phyloP scores from a whole-genome alignment of 2,888 invertebrate genomes.

The Monoplex corrugatus region DNA sequence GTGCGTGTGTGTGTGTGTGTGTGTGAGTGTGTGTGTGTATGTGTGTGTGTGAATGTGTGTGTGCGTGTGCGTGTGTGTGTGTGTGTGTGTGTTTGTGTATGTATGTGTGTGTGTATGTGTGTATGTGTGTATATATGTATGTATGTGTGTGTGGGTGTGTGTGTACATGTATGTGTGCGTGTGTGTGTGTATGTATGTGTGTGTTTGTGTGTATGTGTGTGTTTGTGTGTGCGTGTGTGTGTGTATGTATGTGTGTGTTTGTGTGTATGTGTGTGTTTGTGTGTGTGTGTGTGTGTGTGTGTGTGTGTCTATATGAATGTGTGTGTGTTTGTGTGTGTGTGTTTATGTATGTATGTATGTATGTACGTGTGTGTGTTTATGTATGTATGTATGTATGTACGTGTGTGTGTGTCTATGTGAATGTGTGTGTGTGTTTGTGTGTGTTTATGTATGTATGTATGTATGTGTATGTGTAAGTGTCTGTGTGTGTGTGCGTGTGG shows the following conservation, averaged over 20 bases:
- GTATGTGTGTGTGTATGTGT: constrained; percentile 32
- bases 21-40: neutral
- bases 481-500: neutral
- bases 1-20: neutral
- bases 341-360: too few species aligned
- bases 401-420: constrained; percentile 2
- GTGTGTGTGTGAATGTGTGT: neutral
- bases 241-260: neutral
- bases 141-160: neutral
- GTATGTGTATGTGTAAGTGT: neutral
- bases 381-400: constrained; percentile 2
- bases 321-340: too few species aligned
- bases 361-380: neutral
- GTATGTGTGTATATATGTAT: neutral
- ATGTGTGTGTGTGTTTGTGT: neutral
- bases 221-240: neutral
- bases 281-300: constrained; percentile 13
- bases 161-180: neutral
- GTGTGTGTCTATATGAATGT: too few species aligned
- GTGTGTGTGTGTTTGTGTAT: neutral
- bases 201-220: neutral
- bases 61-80: neutral
- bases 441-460: neutral
- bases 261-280: neutral
- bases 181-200: neutral